Evolutionary conservation across 37 sponge, comb jelly and placozoan genomes (phyloP).

Genomic region (Haliclona indistincta): DNA sequence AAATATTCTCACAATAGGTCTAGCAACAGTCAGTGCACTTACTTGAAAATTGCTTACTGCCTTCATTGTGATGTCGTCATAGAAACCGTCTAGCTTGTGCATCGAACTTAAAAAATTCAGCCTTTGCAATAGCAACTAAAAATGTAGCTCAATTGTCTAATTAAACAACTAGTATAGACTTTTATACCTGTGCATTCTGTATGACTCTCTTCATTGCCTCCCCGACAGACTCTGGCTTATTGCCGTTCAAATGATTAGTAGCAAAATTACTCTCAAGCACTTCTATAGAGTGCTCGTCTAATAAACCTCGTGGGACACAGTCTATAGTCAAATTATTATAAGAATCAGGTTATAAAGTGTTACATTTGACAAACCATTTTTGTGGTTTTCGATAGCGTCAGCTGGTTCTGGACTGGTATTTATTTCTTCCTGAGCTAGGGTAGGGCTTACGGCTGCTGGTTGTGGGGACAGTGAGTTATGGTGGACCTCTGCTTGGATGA

Average conservation of each 20-base stretch:
- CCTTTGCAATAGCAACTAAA: conserved; percentile 57
- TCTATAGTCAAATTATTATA: background rate
- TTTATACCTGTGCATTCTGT: conserved; percentile 39
- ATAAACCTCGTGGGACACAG: background rate
- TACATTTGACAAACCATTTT: background rate
- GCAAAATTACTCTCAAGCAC: conserved; percentile 41
- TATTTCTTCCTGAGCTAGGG: too few relatives aligned
- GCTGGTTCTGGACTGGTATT: background rate
- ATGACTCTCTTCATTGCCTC: conserved; percentile 6
- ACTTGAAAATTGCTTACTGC: conserved; percentile 70
- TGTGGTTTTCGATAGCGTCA: background rate
- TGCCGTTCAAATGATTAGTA: conserved; percentile 25
- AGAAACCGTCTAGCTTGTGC: conserved; percentile 38
- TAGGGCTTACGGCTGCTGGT: too few relatives aligned
- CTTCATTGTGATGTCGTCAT: conserved; percentile 19
- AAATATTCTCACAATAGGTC: background rate
- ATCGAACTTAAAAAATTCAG: conserved; percentile 59
- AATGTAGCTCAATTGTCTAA: background rate
- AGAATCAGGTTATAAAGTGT: background rate
- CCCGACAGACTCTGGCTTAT: background rate
- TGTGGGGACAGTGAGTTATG: too few relatives aligned
- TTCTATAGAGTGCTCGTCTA: background rate
- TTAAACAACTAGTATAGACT: background rate
- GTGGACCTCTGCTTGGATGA: too few relatives aligned
- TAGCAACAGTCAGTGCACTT: background rate